Base-by-base conservation (phyloP, 1,140 invertebrate species). In the Cherax destructor region DNA sequence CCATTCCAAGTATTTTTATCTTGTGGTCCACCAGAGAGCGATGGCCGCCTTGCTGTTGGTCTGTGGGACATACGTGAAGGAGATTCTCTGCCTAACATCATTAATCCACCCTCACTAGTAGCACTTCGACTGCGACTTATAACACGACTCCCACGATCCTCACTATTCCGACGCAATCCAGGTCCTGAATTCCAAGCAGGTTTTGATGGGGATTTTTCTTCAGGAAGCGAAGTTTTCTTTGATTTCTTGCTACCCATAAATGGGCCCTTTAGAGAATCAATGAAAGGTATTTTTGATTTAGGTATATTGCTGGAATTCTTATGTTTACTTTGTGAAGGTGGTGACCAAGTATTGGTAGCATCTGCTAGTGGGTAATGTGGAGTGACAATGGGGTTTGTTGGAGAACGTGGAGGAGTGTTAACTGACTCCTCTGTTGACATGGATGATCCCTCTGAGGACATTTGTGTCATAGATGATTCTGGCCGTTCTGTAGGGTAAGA, bases 391-490 rank as follows among this genome's bases (percentile, higher is more conserved):
- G 87, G 49, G 81, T 81, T 86, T 76, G 89, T 91, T 61, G 86
- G 92, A 6, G 92, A 91, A 18, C 88, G 86, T 49, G 92, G 87
- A 3, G 92, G 91, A 24, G 92, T 69, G 56, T 79, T 72, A 7
- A 90, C 92, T 6, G 90, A 91, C 52, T 93, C 92, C 49, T 93
- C 92, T 0, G 92, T 91, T 13, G 92, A 93, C 89, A 91, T 91
- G 4, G 92, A 91, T 21, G 92, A 93, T 52, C 92, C 92, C 81
- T 93, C 92, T 6, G 93, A 93, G 24, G 92, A 93, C 78, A 92
- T 92, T 50, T 93, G 93, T 16, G 93, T 93, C 92, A 93, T 93
- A 11, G 90, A 93, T 47, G 93, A 93, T 86, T 93, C 93, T 13
- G 93, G 93, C 69, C 93, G 88, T 59, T 93, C 93, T 92, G 92